A percentile compares a stretch with the other conserved stretches of the same genome.
Evolutionary conservation across 2,797 vertebrate species (phyloP).

Genomic region (Sebastes minor): DNA sequence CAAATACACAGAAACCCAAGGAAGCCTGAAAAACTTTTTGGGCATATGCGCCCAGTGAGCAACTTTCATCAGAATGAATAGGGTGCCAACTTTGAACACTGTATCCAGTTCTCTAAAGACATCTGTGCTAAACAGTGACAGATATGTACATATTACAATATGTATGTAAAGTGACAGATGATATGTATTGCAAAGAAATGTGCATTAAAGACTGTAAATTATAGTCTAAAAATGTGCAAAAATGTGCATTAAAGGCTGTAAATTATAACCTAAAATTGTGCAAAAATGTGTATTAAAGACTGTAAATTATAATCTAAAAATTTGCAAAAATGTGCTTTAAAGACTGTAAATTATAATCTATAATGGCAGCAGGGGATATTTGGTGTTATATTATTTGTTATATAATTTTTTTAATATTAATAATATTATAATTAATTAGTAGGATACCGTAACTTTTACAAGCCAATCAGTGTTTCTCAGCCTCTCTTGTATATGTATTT

Average conservation of each 20-base stretch:
- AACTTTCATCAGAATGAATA: not conserved
- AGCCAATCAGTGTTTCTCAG: not conserved
- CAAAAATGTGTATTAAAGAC: too few relatives aligned
- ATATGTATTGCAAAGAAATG: too few relatives aligned
- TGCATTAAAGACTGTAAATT: too few relatives aligned
- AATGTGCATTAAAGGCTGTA: too few relatives aligned
- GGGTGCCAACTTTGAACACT: rapidly evolving
- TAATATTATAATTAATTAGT: not conserved
- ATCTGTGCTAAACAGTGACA: not conserved
- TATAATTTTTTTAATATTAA: not conserved
- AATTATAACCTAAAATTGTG: too few relatives aligned
- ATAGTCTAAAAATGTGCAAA: rapidly evolving
- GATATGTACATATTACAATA: too few relatives aligned
- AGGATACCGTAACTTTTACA: not conserved
- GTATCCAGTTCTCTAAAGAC: not conserved
- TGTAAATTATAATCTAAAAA: too few relatives aligned
- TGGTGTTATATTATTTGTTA: too few relatives aligned
- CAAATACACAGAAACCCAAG: rapidly evolving
- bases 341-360: too few relatives aligned
- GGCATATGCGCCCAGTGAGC: rapidly evolving
- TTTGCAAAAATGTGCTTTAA: too few relatives aligned
- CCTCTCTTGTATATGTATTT: not conserved
- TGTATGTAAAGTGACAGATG: too few relatives aligned
- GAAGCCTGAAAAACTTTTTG: not conserved
- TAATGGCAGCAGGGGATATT: too few relatives aligned